Percentiles rank a stretch among this genome's conserved stretches.
phyloP scores from a whole-genome alignment of 2,888 invertebrate species.

The Hirtodrosophila histrioides region DNA sequence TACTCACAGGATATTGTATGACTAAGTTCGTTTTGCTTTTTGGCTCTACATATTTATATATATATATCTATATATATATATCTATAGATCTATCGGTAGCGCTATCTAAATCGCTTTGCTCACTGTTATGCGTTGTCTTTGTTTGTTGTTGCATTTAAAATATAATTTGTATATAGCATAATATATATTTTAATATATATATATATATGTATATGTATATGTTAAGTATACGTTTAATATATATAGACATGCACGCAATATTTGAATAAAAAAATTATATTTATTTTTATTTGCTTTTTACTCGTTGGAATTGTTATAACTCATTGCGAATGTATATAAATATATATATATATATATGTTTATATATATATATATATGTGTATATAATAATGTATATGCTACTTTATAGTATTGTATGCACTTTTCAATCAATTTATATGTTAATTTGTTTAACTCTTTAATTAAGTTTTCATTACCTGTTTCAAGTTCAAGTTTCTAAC shows the following conservation, averaged over 20 bases:
- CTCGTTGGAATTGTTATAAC: constrained; percentile 13
- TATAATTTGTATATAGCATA: constrained; percentile 20
- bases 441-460: constrained; percentile 8
- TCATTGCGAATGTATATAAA: constrained; percentile 11
- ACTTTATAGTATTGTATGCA: constrained; percentile 31
- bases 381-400: constrained; percentile 27
- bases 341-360: constrained; percentile 22
- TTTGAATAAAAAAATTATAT: constrained; percentile 42
- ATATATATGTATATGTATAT: constrained; percentile 7
- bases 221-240: constrained; percentile 32
- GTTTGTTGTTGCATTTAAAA: constrained; percentile 41
- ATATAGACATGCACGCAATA: constrained; percentile 64
- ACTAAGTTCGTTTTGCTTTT: constrained; percentile 52
- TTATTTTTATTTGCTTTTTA: constrained; percentile 16
- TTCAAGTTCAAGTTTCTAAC: constrained; percentile 49
- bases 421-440: constrained; percentile 1
- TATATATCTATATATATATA: constrained; percentile 36
- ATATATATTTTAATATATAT: constrained; percentile 15
- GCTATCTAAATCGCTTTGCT: constrained; percentile 46
- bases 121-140: constrained; percentile 59
- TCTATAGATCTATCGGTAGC: constrained; percentile 40
- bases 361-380: constrained; percentile 25
- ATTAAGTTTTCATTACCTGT: constrained; percentile 36
- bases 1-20: constrained; percentile 20
- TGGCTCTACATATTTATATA: constrained; percentile 38